Evolutionary conservation across 2,797 vertebrate genomes (phyloP).

Genomic region (Microctenopoma steveboyesi): DNA sequence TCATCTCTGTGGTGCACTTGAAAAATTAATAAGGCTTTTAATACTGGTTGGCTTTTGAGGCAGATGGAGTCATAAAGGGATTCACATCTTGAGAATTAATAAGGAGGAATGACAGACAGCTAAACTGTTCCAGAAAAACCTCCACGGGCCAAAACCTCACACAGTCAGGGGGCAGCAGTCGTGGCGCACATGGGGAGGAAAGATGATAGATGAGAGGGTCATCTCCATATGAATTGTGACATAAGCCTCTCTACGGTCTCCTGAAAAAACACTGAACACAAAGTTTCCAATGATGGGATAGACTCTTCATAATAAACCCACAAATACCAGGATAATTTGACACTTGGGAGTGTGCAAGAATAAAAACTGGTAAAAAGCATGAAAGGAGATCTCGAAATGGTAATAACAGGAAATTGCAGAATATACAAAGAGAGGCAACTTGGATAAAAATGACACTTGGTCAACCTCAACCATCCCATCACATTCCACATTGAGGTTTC

Average conservation of each 20-base stretch:
- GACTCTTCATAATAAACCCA: constrained; percentile 32
- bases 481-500: constrained; percentile 67
- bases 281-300: constrained; percentile 19
- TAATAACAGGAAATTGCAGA: constrained; percentile 36
- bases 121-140: constrained; percentile 39
- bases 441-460: constrained; percentile 50
- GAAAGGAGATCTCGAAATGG: constrained; percentile 1
- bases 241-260: constrained; percentile 55
- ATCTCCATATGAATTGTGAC: constrained; percentile 34
- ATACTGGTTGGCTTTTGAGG: constrained; percentile 67
- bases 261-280: constrained; percentile 30
- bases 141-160: constrained; percentile 40
- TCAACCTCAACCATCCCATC: constrained; percentile 53
- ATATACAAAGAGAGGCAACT: constrained; percentile 35
- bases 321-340: constrained; percentile 16
- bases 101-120: constrained; percentile 41
- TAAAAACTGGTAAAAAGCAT: background rate
- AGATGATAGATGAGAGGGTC: constrained; percentile 48
- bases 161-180: constrained; percentile 25
- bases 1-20: constrained; percentile 52
- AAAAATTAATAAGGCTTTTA: constrained; percentile 79
- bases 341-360: constrained; percentile 2
- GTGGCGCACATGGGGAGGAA: constrained; percentile 14
- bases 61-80: constrained; percentile 68
- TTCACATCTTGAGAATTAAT: constrained; percentile 60